Percentiles rank a stretch among this genome's conserved stretches.
Conservation (phyloP, 2,888 invertebrate species). For the Drosophila merina region DNA sequence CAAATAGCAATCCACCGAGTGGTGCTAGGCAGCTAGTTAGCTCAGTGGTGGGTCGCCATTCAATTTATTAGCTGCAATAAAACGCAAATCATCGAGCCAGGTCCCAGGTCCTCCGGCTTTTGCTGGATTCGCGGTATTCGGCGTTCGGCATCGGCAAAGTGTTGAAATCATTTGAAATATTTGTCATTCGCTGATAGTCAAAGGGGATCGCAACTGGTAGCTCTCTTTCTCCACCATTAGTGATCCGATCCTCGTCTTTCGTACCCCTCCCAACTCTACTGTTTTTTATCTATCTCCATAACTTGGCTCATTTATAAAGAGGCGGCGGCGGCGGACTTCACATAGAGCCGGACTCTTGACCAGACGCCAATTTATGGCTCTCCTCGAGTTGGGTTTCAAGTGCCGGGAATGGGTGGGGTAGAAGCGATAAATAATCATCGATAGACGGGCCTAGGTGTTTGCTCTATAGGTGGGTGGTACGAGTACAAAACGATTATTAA, state of each 20-base stretch:
- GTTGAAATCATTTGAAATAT: slow-evolving; percentile 81
- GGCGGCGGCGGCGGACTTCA: slow-evolving; percentile 44
- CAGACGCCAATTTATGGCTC: slow-evolving; percentile 40
- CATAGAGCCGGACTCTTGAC: slow-evolving; percentile 29
- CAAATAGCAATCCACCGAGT: slow-evolving; percentile 44
- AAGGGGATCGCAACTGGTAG: slow-evolving; percentile 22
- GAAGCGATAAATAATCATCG: slow-evolving; percentile 38
- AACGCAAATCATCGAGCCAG: slow-evolving; percentile 70
- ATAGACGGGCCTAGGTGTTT: slow-evolving; percentile 30
- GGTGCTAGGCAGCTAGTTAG: slow-evolving; percentile 1
- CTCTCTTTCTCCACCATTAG: slow-evolving; percentile 30
- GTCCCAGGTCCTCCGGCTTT: background rate
- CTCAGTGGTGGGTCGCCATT: slow-evolving; percentile 73
- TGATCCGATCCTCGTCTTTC: slow-evolving; percentile 35
- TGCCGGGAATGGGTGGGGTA: background rate
- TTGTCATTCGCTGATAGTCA: slow-evolving; percentile 74
- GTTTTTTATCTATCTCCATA: slow-evolving; percentile 68
- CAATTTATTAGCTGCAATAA: slow-evolving; percentile 80
- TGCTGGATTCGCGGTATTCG: background rate
- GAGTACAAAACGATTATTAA: slow-evolving; percentile 41
- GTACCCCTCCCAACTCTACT: too few relatives aligned
- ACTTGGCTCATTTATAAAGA: slow-evolving; percentile 68
- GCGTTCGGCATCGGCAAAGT: slow-evolving; percentile 66
- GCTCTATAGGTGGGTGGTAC: slow-evolving; percentile 35
- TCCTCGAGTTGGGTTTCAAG: background rate